These are phyloP conservation scores for Caenorhabditis afra DNA, from an alignment of 2,888 invertebrate species.

Conservation along the genomic window DNA sequence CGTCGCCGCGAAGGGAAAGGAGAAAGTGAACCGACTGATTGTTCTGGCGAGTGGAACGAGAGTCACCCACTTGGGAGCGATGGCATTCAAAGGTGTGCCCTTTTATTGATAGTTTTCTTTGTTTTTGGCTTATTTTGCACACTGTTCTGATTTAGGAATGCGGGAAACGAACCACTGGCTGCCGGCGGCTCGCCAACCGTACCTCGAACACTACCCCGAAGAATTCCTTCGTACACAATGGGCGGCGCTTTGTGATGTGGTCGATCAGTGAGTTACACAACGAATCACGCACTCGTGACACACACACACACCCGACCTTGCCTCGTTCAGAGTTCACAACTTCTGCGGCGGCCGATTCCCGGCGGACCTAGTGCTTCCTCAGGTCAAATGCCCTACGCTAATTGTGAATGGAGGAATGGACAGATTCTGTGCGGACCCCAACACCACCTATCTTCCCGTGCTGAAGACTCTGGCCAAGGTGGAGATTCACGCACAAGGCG, in stretches of 20 bases:
- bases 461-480: slow-evolving; percentile 70
- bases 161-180: slow-evolving; percentile 79
- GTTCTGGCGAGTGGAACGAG: slow-evolving; percentile 76
- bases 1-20: slow-evolving; percentile 75
- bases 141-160: slow-evolving; percentile 69
- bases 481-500: slow-evolving; percentile 78
- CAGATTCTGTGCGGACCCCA: slow-evolving; percentile 77
- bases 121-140: slow-evolving; percentile 2
- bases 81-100: slow-evolving; percentile 76
- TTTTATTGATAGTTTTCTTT: background rate
- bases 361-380: slow-evolving; percentile 70
- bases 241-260: slow-evolving; percentile 80
- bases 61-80: slow-evolving; percentile 76
- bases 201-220: slow-evolving; percentile 76
- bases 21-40: slow-evolving; percentile 70
- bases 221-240: slow-evolving; percentile 76
- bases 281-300: too few species aligned
- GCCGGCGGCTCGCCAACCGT: slow-evolving; percentile 71
- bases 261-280: slow-evolving; percentile 68
- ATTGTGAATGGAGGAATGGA: slow-evolving; percentile 77
- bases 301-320: background rate
- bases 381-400: slow-evolving; percentile 73
- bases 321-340: slow-evolving; percentile 73
- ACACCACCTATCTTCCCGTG: slow-evolving; percentile 66
- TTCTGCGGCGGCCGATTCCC: slow-evolving; percentile 78